Conservation (phyloP, 2,113 vertebrate species). For the Toxostoma redivivum region DNA sequence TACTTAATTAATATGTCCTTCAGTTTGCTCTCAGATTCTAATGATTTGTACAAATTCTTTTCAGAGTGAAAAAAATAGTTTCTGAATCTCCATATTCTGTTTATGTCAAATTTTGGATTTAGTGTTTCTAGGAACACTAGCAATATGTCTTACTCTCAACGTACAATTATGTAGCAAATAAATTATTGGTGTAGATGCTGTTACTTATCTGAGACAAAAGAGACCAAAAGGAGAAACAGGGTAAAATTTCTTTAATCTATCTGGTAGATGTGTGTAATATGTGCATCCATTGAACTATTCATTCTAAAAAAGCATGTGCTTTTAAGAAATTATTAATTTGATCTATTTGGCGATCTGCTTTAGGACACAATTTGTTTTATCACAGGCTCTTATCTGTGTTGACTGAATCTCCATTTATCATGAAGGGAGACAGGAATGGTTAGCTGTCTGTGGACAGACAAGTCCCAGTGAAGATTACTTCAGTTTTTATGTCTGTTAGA, state of each 20-base stretch:
- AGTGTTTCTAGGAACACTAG: background rate
- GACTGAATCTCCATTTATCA: background rate
- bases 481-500: background rate
- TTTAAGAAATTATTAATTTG: background rate
- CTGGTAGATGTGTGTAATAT: background rate
- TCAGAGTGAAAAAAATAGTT: background rate
- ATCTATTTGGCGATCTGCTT: constrained; percentile 2
- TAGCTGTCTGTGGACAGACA: background rate
- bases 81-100: background rate
- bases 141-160: background rate
- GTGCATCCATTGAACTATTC: background rate
- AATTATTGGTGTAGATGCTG: background rate
- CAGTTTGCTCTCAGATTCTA: background rate
- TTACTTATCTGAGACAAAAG: background rate
- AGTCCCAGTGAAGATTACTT: background rate
- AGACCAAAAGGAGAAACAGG: background rate
- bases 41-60: background rate
- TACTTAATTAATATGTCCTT: background rate
- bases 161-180: background rate
- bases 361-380: constrained; percentile 25
- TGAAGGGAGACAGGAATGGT: background rate
- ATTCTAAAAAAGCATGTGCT: background rate
- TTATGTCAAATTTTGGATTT: background rate
- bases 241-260: background rate
- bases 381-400: background rate